phyloP scores from a whole-genome alignment of 2,797 vertebrate genomes.

The Ataeniobius toweri region DNA sequence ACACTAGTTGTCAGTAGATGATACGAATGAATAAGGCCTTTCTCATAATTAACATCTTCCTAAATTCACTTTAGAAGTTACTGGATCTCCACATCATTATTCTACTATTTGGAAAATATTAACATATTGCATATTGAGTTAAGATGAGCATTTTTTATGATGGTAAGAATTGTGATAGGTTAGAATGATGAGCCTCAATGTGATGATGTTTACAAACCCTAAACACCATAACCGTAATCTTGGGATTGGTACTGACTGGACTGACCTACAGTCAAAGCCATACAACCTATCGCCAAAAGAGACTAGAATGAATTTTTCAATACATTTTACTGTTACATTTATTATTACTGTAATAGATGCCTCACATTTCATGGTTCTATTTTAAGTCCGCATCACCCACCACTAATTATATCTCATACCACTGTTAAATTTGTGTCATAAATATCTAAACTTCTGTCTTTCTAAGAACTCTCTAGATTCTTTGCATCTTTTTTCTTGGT shows the following conservation, averaged over 20 bases:
- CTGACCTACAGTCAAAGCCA: not conserved
- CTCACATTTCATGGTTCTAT: not conserved
- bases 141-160: not conserved
- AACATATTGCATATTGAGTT: not conserved
- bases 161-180: not conserved
- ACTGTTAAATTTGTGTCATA: not conserved
- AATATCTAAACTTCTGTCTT: conserved; percentile 9
- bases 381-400: not conserved
- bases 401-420: not conserved
- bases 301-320: not conserved
- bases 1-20: not conserved
- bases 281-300: not conserved
- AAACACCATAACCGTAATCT: not conserved
- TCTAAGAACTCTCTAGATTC: not conserved
- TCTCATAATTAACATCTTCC: not conserved
- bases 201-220: not conserved
- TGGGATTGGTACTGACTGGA: not conserved
- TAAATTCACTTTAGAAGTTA: not conserved
- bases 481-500: not conserved
- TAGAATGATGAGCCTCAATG: not conserved
- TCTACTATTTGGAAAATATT: not conserved
- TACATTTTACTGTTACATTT: not conserved
- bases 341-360: not conserved
- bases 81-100: not conserved
- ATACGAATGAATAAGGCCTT: not conserved